Evolutionary conservation across 2,888 invertebrate species (phyloP), one percentile per base, ranked within the genome.

Genomic region (Nesidiocoris tenuis): DNA sequence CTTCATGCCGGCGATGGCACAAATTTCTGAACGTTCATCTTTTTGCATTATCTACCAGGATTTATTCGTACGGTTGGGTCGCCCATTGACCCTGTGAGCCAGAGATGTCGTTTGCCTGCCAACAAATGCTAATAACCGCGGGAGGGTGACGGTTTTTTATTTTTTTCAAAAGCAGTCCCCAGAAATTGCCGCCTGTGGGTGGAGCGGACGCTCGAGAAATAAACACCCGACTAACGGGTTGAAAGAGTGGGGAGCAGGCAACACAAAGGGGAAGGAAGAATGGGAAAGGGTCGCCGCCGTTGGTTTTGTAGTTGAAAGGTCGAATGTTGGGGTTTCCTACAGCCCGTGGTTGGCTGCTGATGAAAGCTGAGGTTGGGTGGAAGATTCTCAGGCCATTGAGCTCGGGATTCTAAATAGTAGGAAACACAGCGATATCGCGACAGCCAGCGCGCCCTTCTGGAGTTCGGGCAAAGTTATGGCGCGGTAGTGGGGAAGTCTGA

Each of bases 341-440:
- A n/a, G n/a, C n/a, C n/a, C n/a, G n/a, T n/a, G n/a, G n/a, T n/a
- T 39, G 39, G 39, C 39, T 39, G 39, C 39, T 39, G 5, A n/a
- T 63, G 63, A 23, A 22, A 12, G 17, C 9, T 61, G 61, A 12
- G 18, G 2, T 7, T 2, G 63, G 24, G 25, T 18, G 17, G 39
- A 67, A 67, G 39, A 21, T 67, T 67, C 54, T 67, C 67, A 67
- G 67, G 56, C 67, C 67, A 67, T 67, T 67, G 67, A 55, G 67
- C 55, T 21, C 56, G 67, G 16, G 56, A 56, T 55, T 65, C 65
- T 56, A 56, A 67, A 67, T 67, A 56, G 67, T 67, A 55, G 22
- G 56, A 66, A 56, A 54, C 67, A 22, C 67, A 22, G 67, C 55
- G 67, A 67, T 67, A 67, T 67, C 55, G 55, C 55, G 55, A 39